phyloP scores from a whole-genome alignment of 2,888 invertebrate species.

The Clitarchus hookeri region DNA sequence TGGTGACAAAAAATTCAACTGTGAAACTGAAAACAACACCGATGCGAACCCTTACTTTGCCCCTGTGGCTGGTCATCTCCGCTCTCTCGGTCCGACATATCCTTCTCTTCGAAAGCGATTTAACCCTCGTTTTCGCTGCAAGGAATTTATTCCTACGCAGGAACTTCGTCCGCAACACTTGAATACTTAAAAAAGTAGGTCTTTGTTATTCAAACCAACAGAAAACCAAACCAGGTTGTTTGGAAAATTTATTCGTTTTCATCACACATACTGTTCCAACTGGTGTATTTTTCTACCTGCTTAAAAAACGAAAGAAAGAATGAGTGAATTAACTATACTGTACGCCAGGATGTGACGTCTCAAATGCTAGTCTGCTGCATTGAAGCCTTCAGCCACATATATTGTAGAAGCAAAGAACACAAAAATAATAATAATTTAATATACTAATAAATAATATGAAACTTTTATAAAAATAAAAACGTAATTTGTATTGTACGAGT shows the following conservation, averaged over 20 bases:
- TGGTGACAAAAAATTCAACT: slow-evolving; percentile 25
- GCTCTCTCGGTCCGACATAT: slow-evolving; percentile 53
- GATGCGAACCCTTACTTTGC: slow-evolving; percentile 50
- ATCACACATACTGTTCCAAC: slow-evolving; percentile 20
- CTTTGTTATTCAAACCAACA: slow-evolving; percentile 28
- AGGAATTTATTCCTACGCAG: slow-evolving; percentile 44
- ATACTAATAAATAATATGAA: too few relatives aligned
- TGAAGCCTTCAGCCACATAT: background rate
- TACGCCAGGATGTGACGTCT: slow-evolving; percentile 38
- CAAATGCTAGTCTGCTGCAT: slow-evolving; percentile 34
- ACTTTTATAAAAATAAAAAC: too few relatives aligned
- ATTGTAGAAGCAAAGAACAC: background rate
- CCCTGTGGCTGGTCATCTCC: slow-evolving; percentile 53
- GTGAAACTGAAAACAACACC: slow-evolving; percentile 37
- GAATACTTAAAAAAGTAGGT: slow-evolving; percentile 37
- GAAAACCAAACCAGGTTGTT: background rate
- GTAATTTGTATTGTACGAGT: too few relatives aligned
- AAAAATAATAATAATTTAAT: background rate
- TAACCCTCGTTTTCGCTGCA: slow-evolving; percentile 45
- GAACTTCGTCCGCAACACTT: slow-evolving; percentile 36
- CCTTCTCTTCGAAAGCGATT: slow-evolving; percentile 43
- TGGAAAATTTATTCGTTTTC: background rate
- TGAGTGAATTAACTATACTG: background rate
- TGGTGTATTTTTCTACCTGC: slow-evolving; percentile 7
- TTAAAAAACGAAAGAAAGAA: slow-evolving; percentile 14